Evolutionary conservation across 2,888 invertebrate genomes (phyloP).

Genomic region (Folsomia candida): DNA sequence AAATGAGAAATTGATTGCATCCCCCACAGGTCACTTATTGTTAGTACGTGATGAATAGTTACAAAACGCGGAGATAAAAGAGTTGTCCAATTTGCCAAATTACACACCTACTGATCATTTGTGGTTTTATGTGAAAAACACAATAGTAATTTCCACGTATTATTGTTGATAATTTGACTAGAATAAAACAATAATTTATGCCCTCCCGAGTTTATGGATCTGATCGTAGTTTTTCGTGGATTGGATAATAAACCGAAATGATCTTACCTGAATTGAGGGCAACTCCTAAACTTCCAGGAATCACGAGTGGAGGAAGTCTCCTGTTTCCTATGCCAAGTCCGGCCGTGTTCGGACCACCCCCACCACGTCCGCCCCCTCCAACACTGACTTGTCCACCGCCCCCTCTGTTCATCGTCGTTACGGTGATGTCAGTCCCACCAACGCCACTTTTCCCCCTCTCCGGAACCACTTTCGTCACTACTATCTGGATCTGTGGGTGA

Average conservation of each 20-base stretch:
- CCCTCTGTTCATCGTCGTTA: conserved; percentile 33
- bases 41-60: neutral
- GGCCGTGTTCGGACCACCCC: neutral
- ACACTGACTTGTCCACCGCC: neutral
- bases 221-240: neutral
- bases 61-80: neutral
- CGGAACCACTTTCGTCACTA: conserved; percentile 37
- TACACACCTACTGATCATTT: neutral
- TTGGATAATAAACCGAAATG: too few relatives aligned
- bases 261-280: neutral
- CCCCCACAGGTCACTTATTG: neutral
- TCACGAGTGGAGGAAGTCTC: conserved; percentile 29
- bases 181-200: too few relatives aligned
- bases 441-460: conserved; percentile 35
- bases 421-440: conserved; percentile 37
- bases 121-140: too few relatives aligned
- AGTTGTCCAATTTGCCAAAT: neutral
- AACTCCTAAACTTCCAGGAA: conserved; percentile 9
- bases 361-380: neutral
- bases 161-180: too few relatives aligned
- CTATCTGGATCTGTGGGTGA: conserved; percentile 44
- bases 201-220: too few relatives aligned
- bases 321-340: conserved; percentile 21
- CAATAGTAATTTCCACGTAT: too few relatives aligned
- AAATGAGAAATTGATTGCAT: neutral